Conservation (phyloP, 2,797 vertebrate species). For the Morus bassanus region DNA sequence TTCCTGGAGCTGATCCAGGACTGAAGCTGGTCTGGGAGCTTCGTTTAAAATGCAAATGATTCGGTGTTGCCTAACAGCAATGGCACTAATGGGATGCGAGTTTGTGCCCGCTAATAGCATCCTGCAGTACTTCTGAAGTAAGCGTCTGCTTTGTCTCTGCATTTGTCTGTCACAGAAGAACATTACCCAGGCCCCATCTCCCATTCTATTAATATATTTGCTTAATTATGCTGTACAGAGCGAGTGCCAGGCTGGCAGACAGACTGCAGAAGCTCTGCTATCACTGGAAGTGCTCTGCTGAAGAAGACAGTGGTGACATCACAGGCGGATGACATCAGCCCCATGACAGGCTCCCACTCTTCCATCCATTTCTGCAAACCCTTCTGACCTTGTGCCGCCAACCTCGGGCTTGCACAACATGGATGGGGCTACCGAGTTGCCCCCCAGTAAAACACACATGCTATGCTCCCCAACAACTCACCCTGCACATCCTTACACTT, state of each 20-base stretch:
- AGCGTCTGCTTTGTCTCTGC: slow-evolving; percentile 53
- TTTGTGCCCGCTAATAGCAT: not conserved
- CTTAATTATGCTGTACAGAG: slow-evolving; percentile 27
- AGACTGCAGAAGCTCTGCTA: slow-evolving; percentile 28
- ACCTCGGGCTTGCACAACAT: rapidly evolving
- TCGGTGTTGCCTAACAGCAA: not conserved
- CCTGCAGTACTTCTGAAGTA: slow-evolving; percentile 30
- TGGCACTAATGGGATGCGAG: slow-evolving; percentile 4
- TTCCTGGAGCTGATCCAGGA: not conserved
- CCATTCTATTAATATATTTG: slow-evolving; percentile 59
- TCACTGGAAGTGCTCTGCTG: not conserved
- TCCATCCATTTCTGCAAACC: not conserved
- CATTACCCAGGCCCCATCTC: not conserved
- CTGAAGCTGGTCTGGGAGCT: not conserved
- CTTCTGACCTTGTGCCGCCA: not conserved
- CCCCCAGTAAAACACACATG: rapidly evolving
- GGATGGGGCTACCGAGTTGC: not conserved
- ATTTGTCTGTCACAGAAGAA: slow-evolving; percentile 46
- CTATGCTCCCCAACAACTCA: rapidly evolving
- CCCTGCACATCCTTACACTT: rapidly evolving
- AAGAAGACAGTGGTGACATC: not conserved
- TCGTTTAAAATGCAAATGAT: slow-evolving; percentile 23
- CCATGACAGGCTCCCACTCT: not conserved
- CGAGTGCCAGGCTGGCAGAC: slow-evolving; percentile 31
- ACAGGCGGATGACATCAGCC: not conserved